A percentile compares a stretch with the other conserved stretches of the same genome.
Evolutionary conservation across 2,113 vertebrate species (phyloP).

Genomic region (Spermophilus dauricus): DNA sequence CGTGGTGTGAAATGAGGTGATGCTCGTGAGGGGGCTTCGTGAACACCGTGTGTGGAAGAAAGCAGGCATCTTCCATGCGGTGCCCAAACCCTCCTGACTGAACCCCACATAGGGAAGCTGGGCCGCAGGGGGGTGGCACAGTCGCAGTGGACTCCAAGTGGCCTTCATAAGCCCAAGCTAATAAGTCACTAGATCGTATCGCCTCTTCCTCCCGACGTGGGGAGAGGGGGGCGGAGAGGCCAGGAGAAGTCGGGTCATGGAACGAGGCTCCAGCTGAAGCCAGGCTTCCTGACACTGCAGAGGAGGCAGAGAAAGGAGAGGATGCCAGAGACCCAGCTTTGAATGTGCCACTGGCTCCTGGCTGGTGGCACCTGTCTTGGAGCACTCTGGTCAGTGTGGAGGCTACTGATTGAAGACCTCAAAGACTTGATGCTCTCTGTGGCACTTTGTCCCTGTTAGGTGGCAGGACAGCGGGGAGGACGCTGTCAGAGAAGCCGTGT

Average conservation of each 20-base stretch:
- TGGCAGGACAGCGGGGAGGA: background rate
- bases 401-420: background rate
- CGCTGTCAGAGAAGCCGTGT: background rate
- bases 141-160: background rate
- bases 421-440: background rate
- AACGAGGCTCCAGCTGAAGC: background rate
- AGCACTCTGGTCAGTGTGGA: background rate
- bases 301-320: background rate
- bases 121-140: rapidly evolving
- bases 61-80: rapidly evolving
- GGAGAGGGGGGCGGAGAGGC: background rate
- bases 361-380: background rate
- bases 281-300: background rate
- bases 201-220: background rate
- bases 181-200: rapidly evolving
- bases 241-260: background rate
- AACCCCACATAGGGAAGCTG: rapidly evolving
- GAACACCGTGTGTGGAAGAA: background rate
- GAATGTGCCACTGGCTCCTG: background rate
- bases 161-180: background rate
- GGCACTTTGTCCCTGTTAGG: no score
- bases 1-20: background rate
- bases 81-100: no score
- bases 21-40: rapidly evolving
- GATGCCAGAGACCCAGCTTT: background rate